A percentile compares a stretch with the other conserved stretches of the same genome.
These are phyloP conservation scores for Sinella curviseta DNA, from an alignment of 1,140 invertebrate genomes.

Conservation along the genomic window DNA sequence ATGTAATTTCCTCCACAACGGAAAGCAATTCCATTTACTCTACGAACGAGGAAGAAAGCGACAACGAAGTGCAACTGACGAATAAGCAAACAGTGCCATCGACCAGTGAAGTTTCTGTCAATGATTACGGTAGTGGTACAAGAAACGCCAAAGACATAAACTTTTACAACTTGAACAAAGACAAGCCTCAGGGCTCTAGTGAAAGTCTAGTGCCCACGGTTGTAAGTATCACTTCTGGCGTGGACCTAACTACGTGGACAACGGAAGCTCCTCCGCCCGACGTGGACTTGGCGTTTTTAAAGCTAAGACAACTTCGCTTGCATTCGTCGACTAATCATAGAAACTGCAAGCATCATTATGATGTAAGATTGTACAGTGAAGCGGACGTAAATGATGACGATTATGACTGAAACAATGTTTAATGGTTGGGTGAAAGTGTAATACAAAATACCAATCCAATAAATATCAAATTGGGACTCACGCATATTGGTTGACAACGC, in stretches of 20 bases:
- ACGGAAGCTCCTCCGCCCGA: background rate
- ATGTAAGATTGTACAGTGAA: background rate
- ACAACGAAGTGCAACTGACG: background rate
- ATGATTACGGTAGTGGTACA: no score
- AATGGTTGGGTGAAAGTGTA: background rate
- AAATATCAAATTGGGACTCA: background rate
- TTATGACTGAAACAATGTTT: slow-evolving; percentile 5
- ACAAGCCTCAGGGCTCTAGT: no score
- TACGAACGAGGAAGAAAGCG: background rate
- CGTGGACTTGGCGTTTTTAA: background rate
- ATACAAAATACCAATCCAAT: background rate
- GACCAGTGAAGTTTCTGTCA: background rate
- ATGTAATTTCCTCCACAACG: background rate
- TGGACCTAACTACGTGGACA: background rate
- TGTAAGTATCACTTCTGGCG: no score
- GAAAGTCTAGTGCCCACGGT: no score
- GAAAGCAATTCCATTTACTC: slow-evolving; percentile 15
- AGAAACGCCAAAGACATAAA: no score
- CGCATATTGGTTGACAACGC: background rate
- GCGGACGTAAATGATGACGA: background rate
- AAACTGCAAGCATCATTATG: slow-evolving; percentile 3
- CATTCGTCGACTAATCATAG: background rate
- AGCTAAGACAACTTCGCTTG: background rate
- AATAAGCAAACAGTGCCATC: background rate
- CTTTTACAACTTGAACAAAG: no score